Evolutionary conservation across 2,113 vertebrate genomes (phyloP), one percentile per base, ranked within the genome.

Genomic region (Anseranas semipalmata): DNA sequence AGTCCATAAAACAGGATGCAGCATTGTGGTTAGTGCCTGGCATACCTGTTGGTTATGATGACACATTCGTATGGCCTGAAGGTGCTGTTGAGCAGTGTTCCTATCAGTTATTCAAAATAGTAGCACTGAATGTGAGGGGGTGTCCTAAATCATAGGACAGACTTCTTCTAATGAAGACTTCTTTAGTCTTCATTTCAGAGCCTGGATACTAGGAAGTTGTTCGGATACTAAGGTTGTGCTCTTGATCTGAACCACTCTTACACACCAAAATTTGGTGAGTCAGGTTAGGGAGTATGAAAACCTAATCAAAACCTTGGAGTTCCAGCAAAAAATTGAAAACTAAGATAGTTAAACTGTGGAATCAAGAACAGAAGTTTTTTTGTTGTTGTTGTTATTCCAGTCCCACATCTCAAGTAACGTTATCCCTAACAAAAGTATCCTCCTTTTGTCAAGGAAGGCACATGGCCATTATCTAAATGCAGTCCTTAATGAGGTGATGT

Each of bases 51-150:
- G 25, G 41, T n/a, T 32, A 10, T 32, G 6, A n/a, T 33, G 62
- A 37, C 4, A 2, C 16, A 12, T 6, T 76, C 0, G 0, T 45
- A 10, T 46, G 41, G 37, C 81, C 7, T 41, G 28, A 53, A 77
- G 56, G 7, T 20, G 15, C 33, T 30, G 24, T 27, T 84, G 60
- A 46, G 35, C 5, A 35, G 12, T 39, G 24, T 37, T 90, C 37
- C 41, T 16, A 8, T 67, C 21, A 28, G 19, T 66, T 45, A 62
- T 27, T 75, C 21, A 45, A 37, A 82, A 21, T 5, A 28, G 22
- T 43, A 60, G 20, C 55, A 56, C 14, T 78, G 60, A 67, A 87
- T n/a, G 35, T 90, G 52, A 82, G 37, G 56, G 9, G 4, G 22
- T 76, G 24, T 10, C 25, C 19, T 73, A 43, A 62, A 65, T 6